These are phyloP conservation scores for Carterocephalus palaemon DNA, from an alignment of 2,888 invertebrate genomes.

Conservation along the genomic window DNA sequence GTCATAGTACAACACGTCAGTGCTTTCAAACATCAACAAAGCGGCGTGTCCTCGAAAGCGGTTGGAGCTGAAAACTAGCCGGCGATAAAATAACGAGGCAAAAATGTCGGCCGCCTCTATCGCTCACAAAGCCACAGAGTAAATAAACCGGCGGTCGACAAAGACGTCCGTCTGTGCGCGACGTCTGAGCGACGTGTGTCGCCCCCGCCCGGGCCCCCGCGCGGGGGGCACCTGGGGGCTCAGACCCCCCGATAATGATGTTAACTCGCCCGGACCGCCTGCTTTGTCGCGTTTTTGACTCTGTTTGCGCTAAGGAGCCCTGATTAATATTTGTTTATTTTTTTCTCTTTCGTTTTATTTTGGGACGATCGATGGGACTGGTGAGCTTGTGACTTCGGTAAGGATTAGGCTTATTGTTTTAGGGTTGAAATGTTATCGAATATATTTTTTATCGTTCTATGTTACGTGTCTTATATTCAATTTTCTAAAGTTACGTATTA, in stretches of 20 bases:
- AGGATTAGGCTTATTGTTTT: background rate
- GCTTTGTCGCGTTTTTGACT: slow-evolving; percentile 71
- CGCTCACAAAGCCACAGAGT: slow-evolving; percentile 52
- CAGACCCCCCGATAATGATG: slow-evolving; percentile 69
- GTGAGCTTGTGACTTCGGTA: slow-evolving; percentile 1
- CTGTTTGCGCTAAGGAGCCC: slow-evolving; percentile 38
- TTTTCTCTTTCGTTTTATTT: slow-evolving; percentile 19
- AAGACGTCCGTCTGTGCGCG: slow-evolving; percentile 77
- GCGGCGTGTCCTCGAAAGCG: slow-evolving; percentile 1
- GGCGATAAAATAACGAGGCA: slow-evolving; percentile 40
- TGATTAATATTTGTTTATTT: slow-evolving; percentile 31
- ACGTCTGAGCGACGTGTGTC: slow-evolving; percentile 78
- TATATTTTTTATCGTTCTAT: no score
- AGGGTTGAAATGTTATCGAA: background rate
- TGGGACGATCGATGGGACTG: slow-evolving; percentile 16
- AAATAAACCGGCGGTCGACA: slow-evolving; percentile 76
- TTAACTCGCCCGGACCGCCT: slow-evolving; percentile 68
- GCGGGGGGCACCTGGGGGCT: slow-evolving; percentile 27
- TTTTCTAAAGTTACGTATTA: no score
- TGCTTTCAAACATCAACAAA: background rate
- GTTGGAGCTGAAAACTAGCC: slow-evolving; percentile 38
- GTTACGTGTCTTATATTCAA: no score
- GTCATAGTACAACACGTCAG: no score
- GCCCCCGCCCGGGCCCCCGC: slow-evolving; percentile 42
- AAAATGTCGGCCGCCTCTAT: slow-evolving; percentile 58